Base-by-base conservation (phyloP, 2,888 invertebrate species). In the Tethea ocularis region DNA sequence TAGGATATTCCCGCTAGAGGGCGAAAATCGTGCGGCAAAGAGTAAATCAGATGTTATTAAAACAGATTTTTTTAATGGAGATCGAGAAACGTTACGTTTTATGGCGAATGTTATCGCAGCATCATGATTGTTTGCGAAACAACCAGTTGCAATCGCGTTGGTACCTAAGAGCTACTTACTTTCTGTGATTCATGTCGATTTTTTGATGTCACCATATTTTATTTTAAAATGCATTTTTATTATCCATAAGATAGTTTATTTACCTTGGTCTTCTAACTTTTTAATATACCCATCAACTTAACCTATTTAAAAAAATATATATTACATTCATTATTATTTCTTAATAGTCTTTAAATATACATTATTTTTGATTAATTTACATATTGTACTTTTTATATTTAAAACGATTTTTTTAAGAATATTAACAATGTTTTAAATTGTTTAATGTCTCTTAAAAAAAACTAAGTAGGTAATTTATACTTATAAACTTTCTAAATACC, bases 121-220 rank as follows among this genome's bases (percentile, higher is more conserved):
- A 46, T 46, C 46, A 20, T 20, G 46, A 46, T 46, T 46, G 46
- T 46, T 46, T 46, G 46, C 46, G 46, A 46, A 46, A 46, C 20
- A 20, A 10, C 46, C 46, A 20, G 20, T 8, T 46, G 46, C 46
- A 46, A 46, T 46, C 46, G 46, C 7, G 20, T 46, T 46, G 17
- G 46, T 46, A 46, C 17, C 5, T 17, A 17, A 13, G 13, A 10
- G n/a, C 38, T 46, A 20, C 46, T 20, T 41, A 41, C 41, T 46
- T 46, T 20, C 20, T 46, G n/a, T 46, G 46, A 20, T 46, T 46
- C 46, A 46, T 46, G 46, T n/a, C 20, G 46, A 38, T 38, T 17
- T 46, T 46, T 20, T 10, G 3, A 10, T 46, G 46, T 46, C 10
- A 46, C 17, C 46, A 46, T 46, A 20, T 10, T 38, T 7, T 20